Evolutionary conservation across 1,140 invertebrate genomes (phyloP).

Genomic region (Trialeurodes vaporariorum): DNA sequence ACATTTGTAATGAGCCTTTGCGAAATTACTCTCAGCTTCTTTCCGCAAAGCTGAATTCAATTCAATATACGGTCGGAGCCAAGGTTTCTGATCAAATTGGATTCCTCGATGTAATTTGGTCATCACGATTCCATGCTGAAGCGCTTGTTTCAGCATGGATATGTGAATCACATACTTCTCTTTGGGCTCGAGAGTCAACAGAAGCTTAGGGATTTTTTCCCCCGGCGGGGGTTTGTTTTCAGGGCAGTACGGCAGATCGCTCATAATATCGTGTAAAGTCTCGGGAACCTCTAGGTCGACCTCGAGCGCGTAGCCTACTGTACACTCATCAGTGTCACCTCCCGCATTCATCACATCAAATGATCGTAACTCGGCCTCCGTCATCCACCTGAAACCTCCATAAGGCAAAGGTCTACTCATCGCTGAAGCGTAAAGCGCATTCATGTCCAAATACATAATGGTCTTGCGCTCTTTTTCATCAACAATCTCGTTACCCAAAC

Average conservation of each 20-base stretch:
- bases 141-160: constrained; percentile 37
- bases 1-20: constrained; percentile 38
- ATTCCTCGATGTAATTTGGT: constrained; percentile 39
- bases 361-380: neutral
- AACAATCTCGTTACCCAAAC: neutral
- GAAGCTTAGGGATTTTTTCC: constrained; percentile 26
- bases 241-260: constrained; percentile 34
- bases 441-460: neutral
- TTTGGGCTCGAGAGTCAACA: constrained; percentile 28
- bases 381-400: neutral
- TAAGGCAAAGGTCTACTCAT: neutral
- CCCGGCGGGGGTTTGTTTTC: constrained; percentile 23
- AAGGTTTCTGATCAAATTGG: constrained; percentile 39
- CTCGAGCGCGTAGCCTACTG: constrained; percentile 29
- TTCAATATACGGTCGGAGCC: constrained; percentile 36
- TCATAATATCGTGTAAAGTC: constrained; percentile 28
- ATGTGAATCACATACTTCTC: constrained; percentile 40
- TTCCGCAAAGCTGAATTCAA: constrained; percentile 34
- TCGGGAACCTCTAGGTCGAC: constrained; percentile 21
- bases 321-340: neutral
- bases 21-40: constrained; percentile 32
- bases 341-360: neutral
- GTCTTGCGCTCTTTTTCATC: neutral
- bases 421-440: neutral
- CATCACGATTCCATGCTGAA: constrained; percentile 35